Evolutionary conservation across 64 coral and sea anemone genomes (phyloP), one percentile per base, ranked within the genome.

Genomic region (Cladopsammia gracilis): DNA sequence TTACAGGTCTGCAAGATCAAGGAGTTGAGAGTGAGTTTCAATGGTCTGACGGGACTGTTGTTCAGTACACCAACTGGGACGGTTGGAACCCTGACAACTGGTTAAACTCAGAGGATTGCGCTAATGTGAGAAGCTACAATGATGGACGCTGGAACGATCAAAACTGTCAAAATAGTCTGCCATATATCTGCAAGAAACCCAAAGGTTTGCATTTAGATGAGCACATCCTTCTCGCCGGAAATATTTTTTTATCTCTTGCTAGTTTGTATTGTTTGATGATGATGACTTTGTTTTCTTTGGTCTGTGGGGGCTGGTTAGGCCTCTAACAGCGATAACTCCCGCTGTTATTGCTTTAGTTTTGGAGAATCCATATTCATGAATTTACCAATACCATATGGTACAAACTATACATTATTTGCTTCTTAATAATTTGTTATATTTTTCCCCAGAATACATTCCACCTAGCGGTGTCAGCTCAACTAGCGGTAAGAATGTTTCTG

Each of bases 111-210:
- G 92, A 97, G 57, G 96, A 97, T 48, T 97, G 96, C 60, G 88
- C 51, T 4, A 76, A 90, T 67, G 94, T 93, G 0, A 53, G 19
- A 78, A 75, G 7, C 1, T 59, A 48, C 60, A 75, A 58, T 1
- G 76, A 93, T 48, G 92, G 88, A 18, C 96, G 88, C 1, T 97
- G 96, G 96, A 97, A 94, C 60, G 96, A 97, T 51, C 86, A 83
- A 16, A 71, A 46, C 34, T 97, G 96, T 26, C 14, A 13, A 25
- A 82, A 59, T 43, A 65, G 46, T 60, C 79, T 94, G 69, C 58
- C 82, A 1, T 97, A 82, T 45, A 97, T 97, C n/a, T 97, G 96
- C 75, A 97, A 93, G 53, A 88, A 82, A 20, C 73, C 91, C 13
- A 97, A 97, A 94, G 96, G 96, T 97, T 66, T 59, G 75, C 2